These are phyloP conservation scores for Gadopsis marmoratus DNA, from an alignment of 2,797 vertebrate genomes.

Conservation along the genomic window DNA sequence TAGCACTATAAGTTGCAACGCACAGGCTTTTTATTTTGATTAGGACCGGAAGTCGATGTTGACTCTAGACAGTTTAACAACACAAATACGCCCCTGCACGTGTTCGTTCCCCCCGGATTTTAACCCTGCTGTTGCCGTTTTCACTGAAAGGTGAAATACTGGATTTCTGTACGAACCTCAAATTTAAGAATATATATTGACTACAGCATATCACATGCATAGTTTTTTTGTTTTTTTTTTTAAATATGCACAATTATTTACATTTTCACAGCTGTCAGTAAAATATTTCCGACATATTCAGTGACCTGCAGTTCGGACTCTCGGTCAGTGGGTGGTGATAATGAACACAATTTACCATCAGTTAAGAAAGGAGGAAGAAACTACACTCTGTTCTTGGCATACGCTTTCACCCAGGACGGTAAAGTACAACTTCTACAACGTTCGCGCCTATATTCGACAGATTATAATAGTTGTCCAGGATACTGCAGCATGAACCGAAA, in stretches of 20 bases:
- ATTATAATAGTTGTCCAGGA: not conserved
- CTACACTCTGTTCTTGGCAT: not conserved
- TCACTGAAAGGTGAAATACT: not conserved
- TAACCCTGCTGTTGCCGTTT: not conserved
- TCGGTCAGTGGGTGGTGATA: slow-evolving; percentile 39
- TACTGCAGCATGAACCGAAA: not conserved
- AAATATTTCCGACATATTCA: too few species aligned
- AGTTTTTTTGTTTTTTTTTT: not conserved
- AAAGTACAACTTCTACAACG: not conserved
- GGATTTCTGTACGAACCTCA: not conserved
- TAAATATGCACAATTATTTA: not conserved
- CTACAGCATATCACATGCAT: not conserved
- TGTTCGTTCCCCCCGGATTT: not conserved
- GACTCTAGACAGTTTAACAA: not conserved
- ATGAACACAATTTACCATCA: not conserved
- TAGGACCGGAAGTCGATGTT: not conserved
- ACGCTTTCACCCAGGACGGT: slow-evolving; percentile 16
- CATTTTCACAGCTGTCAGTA: not conserved
- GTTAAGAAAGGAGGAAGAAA: slow-evolving; percentile 46
- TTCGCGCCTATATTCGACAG: not conserved
- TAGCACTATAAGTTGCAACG: not conserved
- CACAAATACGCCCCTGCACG: slow-evolving; percentile 22
- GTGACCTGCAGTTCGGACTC: not conserved
- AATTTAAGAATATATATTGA: rapidly evolving
- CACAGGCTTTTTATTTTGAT: not conserved